Percentiles rank a stretch among this genome's conserved stretches.
Evolutionary conservation across 2,797 vertebrate species (phyloP).

Genomic region (Dendrocincla tyrannina): DNA sequence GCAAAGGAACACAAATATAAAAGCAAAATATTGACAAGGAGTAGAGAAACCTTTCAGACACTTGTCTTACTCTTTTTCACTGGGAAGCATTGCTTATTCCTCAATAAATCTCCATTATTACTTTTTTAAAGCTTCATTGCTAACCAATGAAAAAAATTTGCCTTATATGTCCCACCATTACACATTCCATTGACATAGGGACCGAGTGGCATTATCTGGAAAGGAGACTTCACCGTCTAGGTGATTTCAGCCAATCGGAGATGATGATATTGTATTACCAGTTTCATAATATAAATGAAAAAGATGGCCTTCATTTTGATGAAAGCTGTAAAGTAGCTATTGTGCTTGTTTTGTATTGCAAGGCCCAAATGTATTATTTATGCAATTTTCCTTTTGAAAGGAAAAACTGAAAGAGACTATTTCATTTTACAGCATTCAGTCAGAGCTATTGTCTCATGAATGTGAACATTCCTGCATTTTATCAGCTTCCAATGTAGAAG

Average conservation of each 20-base stretch:
- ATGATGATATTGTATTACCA: constrained; percentile 77
- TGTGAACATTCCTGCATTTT: constrained; percentile 78
- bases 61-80: constrained; percentile 17
- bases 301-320: constrained; percentile 80
- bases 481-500: constrained; percentile 66
- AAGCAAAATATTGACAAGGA: constrained; percentile 1
- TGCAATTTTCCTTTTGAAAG: constrained; percentile 81
- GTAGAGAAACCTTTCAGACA: not conserved
- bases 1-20: not conserved
- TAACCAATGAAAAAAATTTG: constrained; percentile 66
- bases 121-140: constrained; percentile 52
- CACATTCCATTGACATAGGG: constrained; percentile 56
- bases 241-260: constrained; percentile 73
- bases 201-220: constrained; percentile 59
- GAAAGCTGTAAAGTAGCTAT: constrained; percentile 79
- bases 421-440: constrained; percentile 80
- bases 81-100: constrained; percentile 42
- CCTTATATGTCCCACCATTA: constrained; percentile 42
- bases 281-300: constrained; percentile 81
- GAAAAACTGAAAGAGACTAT: constrained; percentile 79
- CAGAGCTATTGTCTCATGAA: constrained; percentile 80
- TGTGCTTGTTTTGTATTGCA: constrained; percentile 81
- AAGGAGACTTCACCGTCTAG: constrained; percentile 60
- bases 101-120: constrained; percentile 67
- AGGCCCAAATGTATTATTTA: constrained; percentile 83